Evolutionary conservation across 2,113 vertebrate species (phyloP).

Genomic region (Alligator mississippiensis): DNA sequence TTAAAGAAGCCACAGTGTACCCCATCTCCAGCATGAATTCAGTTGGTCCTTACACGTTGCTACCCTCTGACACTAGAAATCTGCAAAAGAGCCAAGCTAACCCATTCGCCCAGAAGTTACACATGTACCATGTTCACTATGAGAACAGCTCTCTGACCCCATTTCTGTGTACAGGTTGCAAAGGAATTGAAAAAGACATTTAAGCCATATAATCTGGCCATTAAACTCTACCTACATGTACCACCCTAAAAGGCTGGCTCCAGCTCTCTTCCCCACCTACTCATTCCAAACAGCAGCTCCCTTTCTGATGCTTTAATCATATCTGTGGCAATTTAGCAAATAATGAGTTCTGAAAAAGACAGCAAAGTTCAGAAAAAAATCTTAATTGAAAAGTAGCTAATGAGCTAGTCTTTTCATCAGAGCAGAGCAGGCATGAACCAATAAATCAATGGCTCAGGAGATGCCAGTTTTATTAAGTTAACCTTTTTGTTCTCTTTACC

Average conservation of each 20-base stretch:
- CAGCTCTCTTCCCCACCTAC: neutral
- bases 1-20: too few relatives aligned
- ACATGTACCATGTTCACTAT: neutral
- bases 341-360: neutral
- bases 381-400: neutral
- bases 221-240: neutral
- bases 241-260: neutral
- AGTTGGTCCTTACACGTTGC: too few relatives aligned
- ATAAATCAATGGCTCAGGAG: neutral
- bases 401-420: neutral
- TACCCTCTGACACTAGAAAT: neutral
- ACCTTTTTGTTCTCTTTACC: neutral
- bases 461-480: neutral
- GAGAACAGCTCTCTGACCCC: neutral
- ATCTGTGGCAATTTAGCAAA: neutral
- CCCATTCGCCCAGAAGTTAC: neutral
- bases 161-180: neutral
- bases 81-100: neutral
- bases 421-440: neutral
- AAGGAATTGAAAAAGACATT: neutral
- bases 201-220: neutral
- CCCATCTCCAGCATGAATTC: too few relatives aligned
- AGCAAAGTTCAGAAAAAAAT: neutral
- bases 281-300: neutral
- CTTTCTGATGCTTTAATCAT: neutral